These are phyloP conservation scores for Cyprinus carpio DNA, from an alignment of 2,113 vertebrate species.

Conservation along the genomic window DNA sequence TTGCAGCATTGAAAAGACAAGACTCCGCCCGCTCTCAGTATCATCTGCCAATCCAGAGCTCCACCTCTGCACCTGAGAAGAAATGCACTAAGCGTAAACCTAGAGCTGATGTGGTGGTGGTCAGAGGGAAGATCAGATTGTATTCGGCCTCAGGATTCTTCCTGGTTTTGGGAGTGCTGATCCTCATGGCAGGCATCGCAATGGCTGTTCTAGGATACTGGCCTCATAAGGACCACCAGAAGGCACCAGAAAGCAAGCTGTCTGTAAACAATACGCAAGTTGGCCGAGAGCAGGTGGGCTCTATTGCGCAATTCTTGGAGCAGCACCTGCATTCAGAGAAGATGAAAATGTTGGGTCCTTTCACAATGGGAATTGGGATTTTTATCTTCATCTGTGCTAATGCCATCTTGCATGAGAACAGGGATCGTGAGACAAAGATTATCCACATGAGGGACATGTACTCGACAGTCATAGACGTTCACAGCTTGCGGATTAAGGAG, in stretches of 20 bases:
- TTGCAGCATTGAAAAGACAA: slow-evolving; percentile 95
- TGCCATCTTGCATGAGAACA: slow-evolving; percentile 97
- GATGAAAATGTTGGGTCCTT: slow-evolving; percentile 98
- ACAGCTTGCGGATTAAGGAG: slow-evolving; percentile 85
- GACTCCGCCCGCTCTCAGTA: slow-evolving; percentile 94
- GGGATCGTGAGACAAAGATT: slow-evolving; percentile 96
- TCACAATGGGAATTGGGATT: slow-evolving; percentile 99
- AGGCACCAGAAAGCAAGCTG: slow-evolving; percentile 63
- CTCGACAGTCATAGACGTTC: slow-evolving; percentile 97
- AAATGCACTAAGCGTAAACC: slow-evolving; percentile 81
- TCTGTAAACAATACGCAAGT: slow-evolving; percentile 73
- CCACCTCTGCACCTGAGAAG: slow-evolving; percentile 72
- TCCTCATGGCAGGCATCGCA: slow-evolving; percentile 87
- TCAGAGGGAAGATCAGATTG: slow-evolving; percentile 91
- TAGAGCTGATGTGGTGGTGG: slow-evolving; percentile 89
- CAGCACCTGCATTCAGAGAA: slow-evolving; percentile 91
- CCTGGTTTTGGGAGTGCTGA: slow-evolving; percentile 88
- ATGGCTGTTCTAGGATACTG: slow-evolving; percentile 98
- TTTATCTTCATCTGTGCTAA: slow-evolving; percentile 99
- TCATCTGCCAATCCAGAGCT: slow-evolving; percentile 72
- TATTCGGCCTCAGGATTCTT: slow-evolving; percentile 96
- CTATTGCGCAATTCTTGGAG: slow-evolving; percentile 86
- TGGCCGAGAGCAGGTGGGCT: slow-evolving; percentile 68
- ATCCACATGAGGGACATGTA: slow-evolving; percentile 99
- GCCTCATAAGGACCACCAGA: slow-evolving; percentile 82